Evolutionary conservation across 2,113 vertebrate genomes (phyloP), one percentile per base, ranked within the genome.

Genomic region (Actenoides hombroni): DNA sequence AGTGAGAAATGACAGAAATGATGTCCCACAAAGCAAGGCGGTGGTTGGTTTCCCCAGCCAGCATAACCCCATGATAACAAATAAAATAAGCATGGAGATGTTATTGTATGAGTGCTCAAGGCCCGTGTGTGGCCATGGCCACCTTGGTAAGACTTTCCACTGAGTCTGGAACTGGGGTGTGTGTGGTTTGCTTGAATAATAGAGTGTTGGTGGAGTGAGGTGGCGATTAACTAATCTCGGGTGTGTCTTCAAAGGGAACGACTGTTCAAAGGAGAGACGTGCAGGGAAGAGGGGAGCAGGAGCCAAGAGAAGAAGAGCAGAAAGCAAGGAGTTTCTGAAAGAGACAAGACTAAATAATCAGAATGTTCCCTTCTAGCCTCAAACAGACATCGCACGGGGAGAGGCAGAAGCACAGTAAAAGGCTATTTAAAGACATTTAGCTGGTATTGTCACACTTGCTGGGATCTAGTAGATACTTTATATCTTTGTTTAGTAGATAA

Each of bases 101-200:
- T 89, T 91, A 73, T n/a, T 86, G 70, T 28, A 20, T 2, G 4
- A 94, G 48, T 6, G 23, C 39, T 54, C 17, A 3, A 44, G 80
- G 51, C 25, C 31, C 0, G 3, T 93, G 94, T 83, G 63, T 95
- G 85, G 88, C 57, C 28, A 2, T 2, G 26, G 59, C 12, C 70
- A 74, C 53, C 90, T 57, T 0, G 3, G 69, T 88, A 92, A 96
- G 86, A 93, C 9, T 96, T 95, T 95, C 95, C 95, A 92, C 10
- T 76, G 88, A 84, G 76, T 40, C 65, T n/a, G 44, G 71, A 28
- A 7, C 0, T 21, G 57, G 61, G 15, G 15, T 0, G 42, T 16
- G 73, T 39, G 85, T 56, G 83, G 68, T 83, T 94, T 90, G 7
- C 59, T 68, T 85, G 81, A 75, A 91, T 29, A 75, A 89, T 18